Evolutionary conservation across 2,888 invertebrate genomes (phyloP).

Genomic region (Halictus quadricinctus): DNA sequence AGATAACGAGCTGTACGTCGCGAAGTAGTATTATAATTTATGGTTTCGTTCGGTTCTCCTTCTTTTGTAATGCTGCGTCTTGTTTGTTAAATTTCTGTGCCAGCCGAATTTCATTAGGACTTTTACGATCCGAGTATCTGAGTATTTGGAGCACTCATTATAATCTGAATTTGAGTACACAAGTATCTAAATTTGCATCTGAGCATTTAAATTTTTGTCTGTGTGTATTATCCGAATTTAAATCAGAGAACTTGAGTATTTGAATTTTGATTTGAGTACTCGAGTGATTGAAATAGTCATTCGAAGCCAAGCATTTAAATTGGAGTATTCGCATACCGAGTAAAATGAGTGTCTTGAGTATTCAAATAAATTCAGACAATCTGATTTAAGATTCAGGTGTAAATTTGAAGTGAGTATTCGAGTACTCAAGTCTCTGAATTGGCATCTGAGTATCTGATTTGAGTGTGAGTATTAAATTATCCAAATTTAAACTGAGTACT

Average conservation of each 20-base stretch:
- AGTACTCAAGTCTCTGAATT: not conserved
- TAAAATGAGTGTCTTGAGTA: not conserved
- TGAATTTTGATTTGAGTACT: not conserved
- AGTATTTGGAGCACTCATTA: not conserved
- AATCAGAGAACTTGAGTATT: not conserved
- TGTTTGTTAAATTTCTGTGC: slow-evolving; percentile 21
- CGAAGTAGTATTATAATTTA: slow-evolving; percentile 52
- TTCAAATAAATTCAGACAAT: not conserved
- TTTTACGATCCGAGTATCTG: not conserved
- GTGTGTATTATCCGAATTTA: not conserved
- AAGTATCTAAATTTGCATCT: not conserved
- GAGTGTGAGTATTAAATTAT: too few relatives aligned
- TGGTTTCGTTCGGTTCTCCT: slow-evolving; percentile 33
- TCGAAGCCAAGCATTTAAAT: not conserved
- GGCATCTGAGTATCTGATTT: too few relatives aligned
- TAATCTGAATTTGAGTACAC: not conserved
- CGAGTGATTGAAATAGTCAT: not conserved
- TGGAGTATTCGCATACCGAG: not conserved
- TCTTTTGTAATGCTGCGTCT: slow-evolving; percentile 22
- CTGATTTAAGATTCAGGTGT: not conserved
- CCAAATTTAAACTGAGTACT: too few relatives aligned
- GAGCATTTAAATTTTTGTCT: not conserved
- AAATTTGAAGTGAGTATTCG: not conserved
- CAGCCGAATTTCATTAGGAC: slow-evolving; percentile 10
- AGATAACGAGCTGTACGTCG: slow-evolving; percentile 45